Base-by-base conservation (phyloP, 2,113 vertebrate genomes). In the Rana temporaria region DNA sequence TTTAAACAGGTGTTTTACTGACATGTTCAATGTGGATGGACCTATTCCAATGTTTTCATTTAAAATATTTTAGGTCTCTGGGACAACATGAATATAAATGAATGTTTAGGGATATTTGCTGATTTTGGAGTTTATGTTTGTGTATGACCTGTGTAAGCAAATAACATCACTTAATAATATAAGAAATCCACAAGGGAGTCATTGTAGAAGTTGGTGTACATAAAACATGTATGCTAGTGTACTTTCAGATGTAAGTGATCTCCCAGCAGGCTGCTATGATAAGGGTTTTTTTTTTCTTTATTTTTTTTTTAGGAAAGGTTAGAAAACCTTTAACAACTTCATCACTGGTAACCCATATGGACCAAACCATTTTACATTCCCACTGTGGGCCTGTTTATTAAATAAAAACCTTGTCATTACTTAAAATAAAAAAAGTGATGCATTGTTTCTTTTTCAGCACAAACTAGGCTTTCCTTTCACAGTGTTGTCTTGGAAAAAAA, bases 21-120 rank as follows among this genome's bases (percentile, higher is more conserved):
- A 62, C 8, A 52, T 60, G 59, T 60, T 70, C 30, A 79, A 68
- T 48, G 52, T 8, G 7, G 19, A 60, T 70, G 66, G 7, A 68
- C 20, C 48, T 18, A 59, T 17, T 63, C 16, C 15, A 81, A 63
- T 72, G 57, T 63, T 81, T 81, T 81, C 52, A 42, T 17, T 53
- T 63, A 19, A 79, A 77, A 77, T 64, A 52, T 66, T 78, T 66
- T 56, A 67, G 38, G 22, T 9, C 68, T 0, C 6, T 17, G 12
- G 48, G 24, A 53, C 14, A 70, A 70, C 38, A 71, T 52, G 55
- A 71, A 71, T 56, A 18, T 17, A 34, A 2, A 73, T 60, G 59
- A 26, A 32, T 57, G n/a, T 57, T 73, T 32, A 57, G 52, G 17
- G 32, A 34, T n/a, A 7, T 18, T 18, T 60, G 4, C 42, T 48